Evolutionary conservation across 2,888 invertebrate species (phyloP).

Genomic region (Cylloceria caligata): DNA sequence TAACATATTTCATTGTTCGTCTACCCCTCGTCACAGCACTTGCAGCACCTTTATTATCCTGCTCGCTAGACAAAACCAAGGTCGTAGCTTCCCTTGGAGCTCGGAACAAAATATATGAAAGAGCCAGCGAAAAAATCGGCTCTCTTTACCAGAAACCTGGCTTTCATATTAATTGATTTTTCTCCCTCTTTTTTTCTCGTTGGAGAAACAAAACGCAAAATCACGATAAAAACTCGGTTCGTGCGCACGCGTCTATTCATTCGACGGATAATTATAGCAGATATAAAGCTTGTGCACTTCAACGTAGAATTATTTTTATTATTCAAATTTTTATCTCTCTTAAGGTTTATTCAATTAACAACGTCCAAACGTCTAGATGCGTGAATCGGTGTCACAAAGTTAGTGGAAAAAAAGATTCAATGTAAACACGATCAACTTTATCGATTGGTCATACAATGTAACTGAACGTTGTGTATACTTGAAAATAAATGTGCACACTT

Average conservation of each 20-base stretch:
- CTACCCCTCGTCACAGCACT: not conserved
- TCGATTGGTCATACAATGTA: conserved; percentile 17
- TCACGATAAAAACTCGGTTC: not conserved
- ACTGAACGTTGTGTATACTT: not conserved
- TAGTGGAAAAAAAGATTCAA: not conserved
- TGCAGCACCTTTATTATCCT: not conserved
- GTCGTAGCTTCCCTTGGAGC: not conserved
- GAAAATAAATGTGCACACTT: not conserved
- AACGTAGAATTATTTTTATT: not conserved
- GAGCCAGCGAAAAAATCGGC: conserved; percentile 6
- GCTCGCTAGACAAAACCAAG: conserved; percentile 3
- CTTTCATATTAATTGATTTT: conserved; percentile 40
- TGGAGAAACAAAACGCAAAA: conserved; percentile 7
- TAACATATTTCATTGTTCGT: not conserved
- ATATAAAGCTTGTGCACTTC: not conserved
- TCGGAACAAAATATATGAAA: not conserved
- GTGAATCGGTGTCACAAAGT: not conserved
- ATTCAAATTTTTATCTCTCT: not conserved
- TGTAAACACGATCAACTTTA: not conserved
- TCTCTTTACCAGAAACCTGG: conserved; percentile 1
- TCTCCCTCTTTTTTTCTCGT: not conserved
- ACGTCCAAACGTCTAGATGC: not conserved
- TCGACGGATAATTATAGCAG: conserved; percentile 6
- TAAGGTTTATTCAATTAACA: not conserved
- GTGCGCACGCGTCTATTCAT: conserved; percentile 14